Base-by-base conservation (phyloP, 2,888 invertebrate genomes). In the Tenthredo notha region DNA sequence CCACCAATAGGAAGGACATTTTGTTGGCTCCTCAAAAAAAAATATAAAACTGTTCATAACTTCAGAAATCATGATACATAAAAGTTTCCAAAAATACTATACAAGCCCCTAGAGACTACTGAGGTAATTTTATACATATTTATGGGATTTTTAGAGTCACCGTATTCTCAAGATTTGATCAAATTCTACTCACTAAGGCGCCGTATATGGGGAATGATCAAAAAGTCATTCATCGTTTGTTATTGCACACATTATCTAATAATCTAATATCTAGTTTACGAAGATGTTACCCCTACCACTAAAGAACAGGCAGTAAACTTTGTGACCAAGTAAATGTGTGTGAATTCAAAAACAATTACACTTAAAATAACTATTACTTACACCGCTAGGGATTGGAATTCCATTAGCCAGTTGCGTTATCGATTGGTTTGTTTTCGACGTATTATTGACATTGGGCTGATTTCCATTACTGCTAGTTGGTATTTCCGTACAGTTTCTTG, bases 321-420 rank as follows among this genome's bases (percentile, higher is more conserved):
- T 40, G 18, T 18, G 21, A 18, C 25, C 33, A 54, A 18, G 29
- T 6, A 47, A n/a, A n/a, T 40, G 12, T 9, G 40, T 25, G 21
- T 33, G 54, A 3, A 80, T 58, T 61, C 61, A 80, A 21, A 80
- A 58, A 80, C 80, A 80, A 80, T 61, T 61, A 80, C 80, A 58
- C 18, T 58, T 33, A 7, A 61, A 61, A 80, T 58, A 80, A 61
- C 58, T 40, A 61, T 80, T 80, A 80, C 80, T 80, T 80, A 80
- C 80, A 80, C 80, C 40, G 40, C 61, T 80, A 61, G 58, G 21
- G n/a, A 78, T 54, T 29, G 54, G 21, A 80, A 58, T 37, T 61
- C 80, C 80, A 58, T 80, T 61, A 12, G 37, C 40, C 61, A 61
- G 58, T 43, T 61, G 58, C 15, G 61, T 61, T 37, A 80, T 40